Conservation (phyloP, 2,113 vertebrate genomes). For the Serinus canaria region DNA sequence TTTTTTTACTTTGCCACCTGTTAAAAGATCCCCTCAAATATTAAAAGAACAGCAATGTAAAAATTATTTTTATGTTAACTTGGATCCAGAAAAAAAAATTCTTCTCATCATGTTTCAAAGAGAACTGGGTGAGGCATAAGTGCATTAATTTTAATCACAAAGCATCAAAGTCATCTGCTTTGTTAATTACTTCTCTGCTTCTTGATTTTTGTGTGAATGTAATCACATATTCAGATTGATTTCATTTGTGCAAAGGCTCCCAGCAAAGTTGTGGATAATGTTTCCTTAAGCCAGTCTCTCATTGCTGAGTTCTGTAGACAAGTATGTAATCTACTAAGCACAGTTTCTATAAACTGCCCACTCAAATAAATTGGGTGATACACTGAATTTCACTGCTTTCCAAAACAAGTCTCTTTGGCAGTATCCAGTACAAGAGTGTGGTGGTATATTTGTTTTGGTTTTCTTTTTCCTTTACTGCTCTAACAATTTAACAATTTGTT, state of each 20-base stretch:
- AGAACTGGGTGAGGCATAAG: not conserved
- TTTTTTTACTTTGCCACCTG: not conserved
- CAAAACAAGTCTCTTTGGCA: not conserved
- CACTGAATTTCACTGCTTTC: not conserved
- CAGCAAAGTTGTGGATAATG: not conserved
- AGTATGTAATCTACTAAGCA: not conserved
- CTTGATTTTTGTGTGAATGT: not conserved
- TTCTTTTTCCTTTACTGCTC: not conserved
- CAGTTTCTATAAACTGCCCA: not conserved
- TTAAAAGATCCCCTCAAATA: not conserved
- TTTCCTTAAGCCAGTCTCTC: not conserved
- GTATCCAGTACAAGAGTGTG: not conserved
- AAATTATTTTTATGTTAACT: not conserved
- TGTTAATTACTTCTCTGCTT: not conserved
- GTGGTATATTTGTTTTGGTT: fast-evolving
- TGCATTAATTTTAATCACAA: not conserved
- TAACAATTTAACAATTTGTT: not conserved
- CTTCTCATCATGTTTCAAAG: not conserved
- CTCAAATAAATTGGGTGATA: not conserved
- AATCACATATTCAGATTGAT: not conserved
- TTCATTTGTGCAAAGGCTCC: not conserved
- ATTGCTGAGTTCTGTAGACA: not conserved
- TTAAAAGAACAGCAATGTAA: not conserved
- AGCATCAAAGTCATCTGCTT: not conserved
- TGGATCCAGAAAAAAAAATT: not conserved